Evolutionary conservation across 2,797 vertebrate species (phyloP).

Genomic region (Crenuchus spilurus): DNA sequence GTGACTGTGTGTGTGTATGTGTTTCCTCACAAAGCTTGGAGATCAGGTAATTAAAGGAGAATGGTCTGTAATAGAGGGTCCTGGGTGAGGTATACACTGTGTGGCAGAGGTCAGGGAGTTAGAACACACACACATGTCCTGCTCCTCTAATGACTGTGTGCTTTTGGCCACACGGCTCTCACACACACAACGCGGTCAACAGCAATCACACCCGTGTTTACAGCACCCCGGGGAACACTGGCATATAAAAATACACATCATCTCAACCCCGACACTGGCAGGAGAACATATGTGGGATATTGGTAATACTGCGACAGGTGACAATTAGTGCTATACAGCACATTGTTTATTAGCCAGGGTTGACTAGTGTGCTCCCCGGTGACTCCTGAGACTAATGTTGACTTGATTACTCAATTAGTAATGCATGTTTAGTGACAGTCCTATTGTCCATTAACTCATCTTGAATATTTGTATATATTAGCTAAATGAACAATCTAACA

Average conservation of each 20-base stretch:
- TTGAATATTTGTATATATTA: no score
- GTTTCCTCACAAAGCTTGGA: conserved; percentile 67
- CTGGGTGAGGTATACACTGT: conserved; percentile 58
- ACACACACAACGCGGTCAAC: conserved; percentile 5
- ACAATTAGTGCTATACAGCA: no score
- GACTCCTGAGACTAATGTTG: no score
- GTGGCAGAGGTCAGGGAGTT: conserved; percentile 46
- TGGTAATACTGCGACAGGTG: no score
- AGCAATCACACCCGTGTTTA: neutral
- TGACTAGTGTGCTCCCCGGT: no score
- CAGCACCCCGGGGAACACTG: neutral
- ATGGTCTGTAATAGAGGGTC: conserved; percentile 62
- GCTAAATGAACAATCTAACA: no score
- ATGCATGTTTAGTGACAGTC: no score
- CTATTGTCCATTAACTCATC: no score
- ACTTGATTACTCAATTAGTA: no score
- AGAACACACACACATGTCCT: conserved; percentile 44
- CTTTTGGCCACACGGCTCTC: conserved; percentile 47
- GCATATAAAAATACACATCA: neutral
- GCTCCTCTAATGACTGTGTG: conserved; percentile 48
- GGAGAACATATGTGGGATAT: neutral
- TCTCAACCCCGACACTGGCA: neutral
- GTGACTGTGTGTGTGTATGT: conserved; percentile 41
- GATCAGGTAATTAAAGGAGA: conserved; percentile 76
- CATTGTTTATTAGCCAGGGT: no score